Conservation (phyloP, 23 tunicate genomes). For the Aplidium turbinatum region DNA sequence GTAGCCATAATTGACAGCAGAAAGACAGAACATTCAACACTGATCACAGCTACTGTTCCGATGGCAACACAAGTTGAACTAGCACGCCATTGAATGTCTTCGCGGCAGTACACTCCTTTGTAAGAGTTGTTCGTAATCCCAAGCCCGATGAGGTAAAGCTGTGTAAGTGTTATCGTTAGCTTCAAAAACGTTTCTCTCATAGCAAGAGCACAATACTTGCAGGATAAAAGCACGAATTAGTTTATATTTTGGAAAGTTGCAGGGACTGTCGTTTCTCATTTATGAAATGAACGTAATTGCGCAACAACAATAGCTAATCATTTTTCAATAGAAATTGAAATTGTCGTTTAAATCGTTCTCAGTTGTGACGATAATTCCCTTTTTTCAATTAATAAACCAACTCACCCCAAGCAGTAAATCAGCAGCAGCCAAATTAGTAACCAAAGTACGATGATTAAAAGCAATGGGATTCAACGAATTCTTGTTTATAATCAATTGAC, state of each 20-base stretch:
- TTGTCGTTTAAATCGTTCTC: no score
- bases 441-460: not conserved
- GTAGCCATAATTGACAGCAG: slow-evolving; percentile 27
- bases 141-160: slow-evolving; percentile 28
- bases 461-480: not conserved
- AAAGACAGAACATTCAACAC: slow-evolving; percentile 36
- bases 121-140: slow-evolving; percentile 1
- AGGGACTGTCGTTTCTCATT: no score
- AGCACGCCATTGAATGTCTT: slow-evolving; percentile 40
- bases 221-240: no score
- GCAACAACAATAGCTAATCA: no score
- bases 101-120: slow-evolving; percentile 10
- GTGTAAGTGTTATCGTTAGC: no score
- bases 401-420: slow-evolving; percentile 11
- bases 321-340: no score
- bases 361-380: no score
- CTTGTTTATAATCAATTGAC: not conserved
- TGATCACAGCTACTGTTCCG: slow-evolving; percentile 32
- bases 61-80: slow-evolving; percentile 13
- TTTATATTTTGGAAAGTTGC: no score
- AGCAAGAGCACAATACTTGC: no score
- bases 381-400: not conserved
- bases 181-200: no score
- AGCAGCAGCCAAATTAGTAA: not conserved
- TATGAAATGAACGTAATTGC: no score